Percentiles rank a stretch among this genome's conserved stretches.
Conservation (phyloP, 2,888 invertebrate species). For the Lottia scabra region DNA sequence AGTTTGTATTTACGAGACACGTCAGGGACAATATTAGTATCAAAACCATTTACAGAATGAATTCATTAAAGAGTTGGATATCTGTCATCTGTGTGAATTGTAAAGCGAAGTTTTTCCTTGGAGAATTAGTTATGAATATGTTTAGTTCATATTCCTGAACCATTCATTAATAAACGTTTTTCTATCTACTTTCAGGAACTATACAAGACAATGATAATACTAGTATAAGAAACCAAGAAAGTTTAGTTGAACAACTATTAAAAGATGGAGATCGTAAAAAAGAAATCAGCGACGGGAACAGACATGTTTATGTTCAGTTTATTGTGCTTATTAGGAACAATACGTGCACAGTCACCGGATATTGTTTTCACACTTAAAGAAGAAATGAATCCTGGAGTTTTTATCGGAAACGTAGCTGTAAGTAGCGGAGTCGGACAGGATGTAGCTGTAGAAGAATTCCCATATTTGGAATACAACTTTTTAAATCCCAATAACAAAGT, state of each 20-base stretch:
- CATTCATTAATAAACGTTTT: too few species aligned
- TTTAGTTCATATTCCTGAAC: too few species aligned
- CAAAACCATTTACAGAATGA: too few species aligned
- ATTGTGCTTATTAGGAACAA: background rate
- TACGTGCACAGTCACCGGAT: background rate
- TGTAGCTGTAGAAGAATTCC: constrained; percentile 22
- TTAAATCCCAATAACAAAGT: constrained; percentile 31
- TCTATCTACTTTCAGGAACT: too few species aligned
- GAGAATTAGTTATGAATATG: too few species aligned
- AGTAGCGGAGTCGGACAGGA: constrained; percentile 29
- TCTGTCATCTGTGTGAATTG: too few species aligned
- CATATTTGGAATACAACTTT: constrained; percentile 30
- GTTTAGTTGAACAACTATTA: too few species aligned
- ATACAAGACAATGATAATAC: too few species aligned
- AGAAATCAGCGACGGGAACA: background rate
- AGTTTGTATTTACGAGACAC: background rate
- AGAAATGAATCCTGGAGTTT: constrained; percentile 36
- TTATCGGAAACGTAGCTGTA: constrained; percentile 41
- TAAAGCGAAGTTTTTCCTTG: too few species aligned
- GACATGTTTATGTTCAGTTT: background rate
- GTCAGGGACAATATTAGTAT: background rate
- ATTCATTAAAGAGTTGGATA: too few species aligned
- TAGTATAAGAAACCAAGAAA: too few species aligned
- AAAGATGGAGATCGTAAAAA: background rate
- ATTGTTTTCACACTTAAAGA: constrained; percentile 38